Percentiles rank a stretch among this genome's conserved stretches.
phyloP scores from a whole-genome alignment of 2,888 invertebrate genomes.

The Torymus auratus region DNA sequence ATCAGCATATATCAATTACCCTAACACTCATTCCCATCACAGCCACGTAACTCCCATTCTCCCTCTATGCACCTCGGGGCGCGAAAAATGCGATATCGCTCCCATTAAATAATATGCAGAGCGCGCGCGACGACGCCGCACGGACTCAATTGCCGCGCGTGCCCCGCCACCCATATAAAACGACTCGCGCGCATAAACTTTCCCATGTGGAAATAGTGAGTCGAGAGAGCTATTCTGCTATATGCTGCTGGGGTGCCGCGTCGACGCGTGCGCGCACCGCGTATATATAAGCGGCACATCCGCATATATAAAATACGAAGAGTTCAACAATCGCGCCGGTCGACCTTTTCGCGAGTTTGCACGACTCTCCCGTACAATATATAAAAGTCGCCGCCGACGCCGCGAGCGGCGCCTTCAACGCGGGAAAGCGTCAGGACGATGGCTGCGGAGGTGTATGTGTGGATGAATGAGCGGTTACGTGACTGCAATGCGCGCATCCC shows the following conservation, averaged over 20 bases:
- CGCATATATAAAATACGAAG: no score
- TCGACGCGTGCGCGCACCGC: background rate
- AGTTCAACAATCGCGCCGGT: background rate
- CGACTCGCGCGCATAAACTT: conserved; percentile 52
- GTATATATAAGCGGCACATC: background rate
- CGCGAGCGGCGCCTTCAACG: background rate
- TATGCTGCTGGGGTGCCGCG: no score
- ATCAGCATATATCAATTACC: no score
- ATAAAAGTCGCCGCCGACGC: conserved; percentile 27
- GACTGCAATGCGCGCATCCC: conserved; percentile 43
- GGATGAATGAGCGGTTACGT: conserved; percentile 48
- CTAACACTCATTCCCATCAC: no score
- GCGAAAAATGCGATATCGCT: no score
- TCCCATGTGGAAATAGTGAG: conserved; percentile 33
- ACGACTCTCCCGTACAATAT: conserved; percentile 11
- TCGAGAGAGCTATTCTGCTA: no score
- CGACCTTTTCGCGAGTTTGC: conserved; percentile 2
- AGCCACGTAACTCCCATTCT: no score
- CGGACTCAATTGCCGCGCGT: background rate
- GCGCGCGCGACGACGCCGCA: background rate
- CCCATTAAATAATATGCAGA: no score
- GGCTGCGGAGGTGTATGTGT: background rate
- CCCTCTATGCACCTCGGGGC: no score
- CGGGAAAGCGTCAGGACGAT: background rate
- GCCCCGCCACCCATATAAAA: conserved; percentile 11